A percentile compares a stretch with the other conserved stretches of the same genome.
phyloP scores from a whole-genome alignment of 2,888 invertebrate species.

The Lasioglossum oenotherae region DNA sequence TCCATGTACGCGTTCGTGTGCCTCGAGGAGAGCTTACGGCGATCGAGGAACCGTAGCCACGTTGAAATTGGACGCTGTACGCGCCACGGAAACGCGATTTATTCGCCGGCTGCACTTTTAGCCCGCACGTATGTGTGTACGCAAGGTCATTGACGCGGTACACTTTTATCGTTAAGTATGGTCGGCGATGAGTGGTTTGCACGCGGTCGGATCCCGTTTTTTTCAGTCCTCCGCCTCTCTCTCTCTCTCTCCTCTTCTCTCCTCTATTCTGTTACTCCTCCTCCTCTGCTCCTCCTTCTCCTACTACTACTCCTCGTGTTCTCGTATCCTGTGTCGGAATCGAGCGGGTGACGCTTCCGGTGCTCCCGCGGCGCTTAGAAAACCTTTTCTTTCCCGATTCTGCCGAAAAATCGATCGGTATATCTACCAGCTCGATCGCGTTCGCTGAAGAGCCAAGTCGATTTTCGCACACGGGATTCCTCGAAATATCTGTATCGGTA shows the following conservation, averaged over 20 bases:
- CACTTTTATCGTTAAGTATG: constrained; percentile 81
- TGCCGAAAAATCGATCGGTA: not conserved
- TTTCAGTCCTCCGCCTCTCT: constrained; percentile 33
- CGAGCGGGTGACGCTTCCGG: constrained; percentile 36
- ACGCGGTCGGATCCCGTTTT: constrained; percentile 65
- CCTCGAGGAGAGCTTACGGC: not conserved
- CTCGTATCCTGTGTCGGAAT: constrained; percentile 56
- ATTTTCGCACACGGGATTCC: not conserved
- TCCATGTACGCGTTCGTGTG: not conserved
- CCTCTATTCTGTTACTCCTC: not conserved
- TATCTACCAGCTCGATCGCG: not conserved
- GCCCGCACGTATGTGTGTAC: constrained; percentile 74
- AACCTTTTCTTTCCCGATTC: not conserved
- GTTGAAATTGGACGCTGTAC: constrained; percentile 60
- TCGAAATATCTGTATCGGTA: not conserved
- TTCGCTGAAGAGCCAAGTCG: too few species aligned
- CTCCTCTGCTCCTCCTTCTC: not conserved
- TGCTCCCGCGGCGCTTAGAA: constrained; percentile 14
- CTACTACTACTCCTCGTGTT: constrained; percentile 12
- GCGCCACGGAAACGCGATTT: constrained; percentile 56
- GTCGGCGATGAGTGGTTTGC: constrained; percentile 70
- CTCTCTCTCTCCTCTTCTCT: not conserved
- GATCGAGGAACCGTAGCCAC: constrained; percentile 22
- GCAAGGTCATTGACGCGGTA: constrained; percentile 84
- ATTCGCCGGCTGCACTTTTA: constrained; percentile 76